phyloP scores from a whole-genome alignment of 1,140 invertebrate species.

The Drosophila watanabei region DNA sequence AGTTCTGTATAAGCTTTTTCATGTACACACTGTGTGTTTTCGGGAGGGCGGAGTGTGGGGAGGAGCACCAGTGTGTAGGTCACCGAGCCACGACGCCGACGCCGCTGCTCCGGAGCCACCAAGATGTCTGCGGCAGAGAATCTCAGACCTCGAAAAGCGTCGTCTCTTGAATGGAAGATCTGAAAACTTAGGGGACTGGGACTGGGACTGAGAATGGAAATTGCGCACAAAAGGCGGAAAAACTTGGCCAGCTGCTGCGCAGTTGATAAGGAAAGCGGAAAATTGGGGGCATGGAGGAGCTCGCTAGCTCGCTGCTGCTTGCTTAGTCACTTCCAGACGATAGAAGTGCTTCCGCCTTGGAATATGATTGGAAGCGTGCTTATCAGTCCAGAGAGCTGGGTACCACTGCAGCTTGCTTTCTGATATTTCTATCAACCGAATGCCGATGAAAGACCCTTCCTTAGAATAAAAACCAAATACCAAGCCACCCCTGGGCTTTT shows the following conservation, averaged over 20 bases:
- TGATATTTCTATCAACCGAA: constrained; percentile 16
- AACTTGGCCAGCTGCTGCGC: constrained; percentile 51
- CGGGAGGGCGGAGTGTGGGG: constrained; percentile 9
- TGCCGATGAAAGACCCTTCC: constrained; percentile 5
- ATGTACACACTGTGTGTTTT: constrained; percentile 17
- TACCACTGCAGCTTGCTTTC: neutral
- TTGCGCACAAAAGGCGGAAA: constrained; percentile 47
- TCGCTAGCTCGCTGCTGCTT: constrained; percentile 6
- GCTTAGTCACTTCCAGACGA: constrained; percentile 63
- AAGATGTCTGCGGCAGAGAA: constrained; percentile 49
- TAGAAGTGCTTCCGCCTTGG: constrained; percentile 60
- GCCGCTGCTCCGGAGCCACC: constrained; percentile 27
- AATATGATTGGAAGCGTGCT: constrained; percentile 63
- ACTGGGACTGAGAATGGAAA: constrained; percentile 9
- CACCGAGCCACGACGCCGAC: constrained; percentile 55
- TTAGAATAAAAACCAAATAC: neutral
- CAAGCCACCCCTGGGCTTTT: constrained; percentile 43
- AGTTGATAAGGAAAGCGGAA: constrained; percentile 39
- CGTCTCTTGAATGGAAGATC: constrained; percentile 42
- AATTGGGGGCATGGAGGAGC: neutral
- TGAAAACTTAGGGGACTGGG: neutral
- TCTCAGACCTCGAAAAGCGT: constrained; percentile 30
- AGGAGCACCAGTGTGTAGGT: constrained; percentile 73
- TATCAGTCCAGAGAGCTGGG: constrained; percentile 40
- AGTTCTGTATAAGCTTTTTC: constrained; percentile 42